These are phyloP conservation scores for Cryptoleucopteryx plumbea DNA, from an alignment of 2,113 vertebrate genomes.

Conservation along the genomic window DNA sequence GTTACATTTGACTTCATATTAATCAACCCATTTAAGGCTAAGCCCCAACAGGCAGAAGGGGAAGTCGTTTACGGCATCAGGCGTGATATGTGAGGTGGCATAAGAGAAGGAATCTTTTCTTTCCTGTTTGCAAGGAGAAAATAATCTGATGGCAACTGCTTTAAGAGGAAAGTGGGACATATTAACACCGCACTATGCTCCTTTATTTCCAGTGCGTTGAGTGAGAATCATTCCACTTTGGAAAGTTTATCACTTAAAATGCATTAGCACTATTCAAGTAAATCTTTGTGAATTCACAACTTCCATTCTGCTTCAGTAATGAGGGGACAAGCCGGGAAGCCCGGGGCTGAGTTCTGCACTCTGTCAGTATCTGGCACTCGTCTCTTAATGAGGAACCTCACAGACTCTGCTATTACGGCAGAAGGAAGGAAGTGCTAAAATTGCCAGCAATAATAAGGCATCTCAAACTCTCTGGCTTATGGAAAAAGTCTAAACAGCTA, in stretches of 20 bases:
- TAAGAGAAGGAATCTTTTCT: conserved; percentile 22
- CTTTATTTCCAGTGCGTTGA: not conserved
- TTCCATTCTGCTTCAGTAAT: conserved; percentile 33
- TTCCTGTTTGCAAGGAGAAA: conserved; percentile 45
- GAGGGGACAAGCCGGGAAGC: conserved; percentile 28
- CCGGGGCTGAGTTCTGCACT: conserved; percentile 44
- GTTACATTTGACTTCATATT: conserved; percentile 25
- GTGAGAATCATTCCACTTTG: not conserved
- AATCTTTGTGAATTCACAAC: conserved; percentile 18
- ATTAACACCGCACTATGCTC: not conserved
- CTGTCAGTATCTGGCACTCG: conserved; percentile 56
- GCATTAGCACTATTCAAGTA: conserved; percentile 5
- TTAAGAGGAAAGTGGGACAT: not conserved
- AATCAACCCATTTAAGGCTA: conserved; percentile 43
- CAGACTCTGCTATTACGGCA: conserved; percentile 35
- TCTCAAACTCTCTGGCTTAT: conserved; percentile 27
- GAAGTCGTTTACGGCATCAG: conserved; percentile 38
- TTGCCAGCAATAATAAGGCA: conserved; percentile 58
- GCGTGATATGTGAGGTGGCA: conserved; percentile 41
- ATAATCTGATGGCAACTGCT: not conserved
- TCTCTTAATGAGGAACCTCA: conserved; percentile 60
- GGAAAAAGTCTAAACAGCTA: conserved; percentile 50
- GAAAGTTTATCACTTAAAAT: conserved; percentile 1
- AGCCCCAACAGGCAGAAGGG: conserved; percentile 30
- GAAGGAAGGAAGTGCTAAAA: conserved; percentile 74